Evolutionary conservation across 2,888 invertebrate species (phyloP).

Genomic region (Liodrosophila aerea): DNA sequence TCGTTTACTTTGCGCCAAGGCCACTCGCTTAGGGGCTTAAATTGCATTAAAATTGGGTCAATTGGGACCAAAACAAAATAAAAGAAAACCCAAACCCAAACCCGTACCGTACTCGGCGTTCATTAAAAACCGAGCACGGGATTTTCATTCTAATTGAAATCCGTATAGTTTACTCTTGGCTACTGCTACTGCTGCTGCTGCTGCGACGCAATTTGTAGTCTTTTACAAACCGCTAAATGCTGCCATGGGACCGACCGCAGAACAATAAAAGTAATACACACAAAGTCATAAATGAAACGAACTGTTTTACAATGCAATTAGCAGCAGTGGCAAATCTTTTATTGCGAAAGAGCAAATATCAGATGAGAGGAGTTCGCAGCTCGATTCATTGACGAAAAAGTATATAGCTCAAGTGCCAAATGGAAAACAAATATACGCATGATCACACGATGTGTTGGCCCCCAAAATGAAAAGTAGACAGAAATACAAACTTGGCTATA

Average conservation of each 20-base stretch:
- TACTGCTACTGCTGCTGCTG: too few relatives aligned
- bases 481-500: slow-evolving; percentile 28
- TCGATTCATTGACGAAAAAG: too few relatives aligned
- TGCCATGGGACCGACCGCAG: slow-evolving; percentile 16
- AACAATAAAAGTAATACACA: neutral
- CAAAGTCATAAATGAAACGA: slow-evolving; percentile 21
- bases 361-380: too few relatives aligned
- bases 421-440: neutral
- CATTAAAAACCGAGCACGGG: too few relatives aligned
- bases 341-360: slow-evolving; percentile 3
- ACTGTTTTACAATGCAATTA: slow-evolving; percentile 47
- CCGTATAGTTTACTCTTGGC: too few relatives aligned
- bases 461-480: slow-evolving; percentile 12
- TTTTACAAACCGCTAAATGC: slow-evolving; percentile 36
- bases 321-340: slow-evolving; percentile 33
- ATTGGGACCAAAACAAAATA: slow-evolving; percentile 42
- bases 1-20: slow-evolving; percentile 33
- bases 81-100: too few relatives aligned
- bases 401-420: slow-evolving; percentile 1
- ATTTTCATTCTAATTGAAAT: too few relatives aligned
- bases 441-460: slow-evolving; percentile 29
- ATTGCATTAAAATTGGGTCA: slow-evolving; percentile 68
- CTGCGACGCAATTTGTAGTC: slow-evolving; percentile 19
- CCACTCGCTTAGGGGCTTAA: slow-evolving; percentile 28
- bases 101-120: too few relatives aligned